These are phyloP conservation scores for Ophioninae sp. DNA, from an alignment of 2,888 invertebrate genomes.

Conservation along the genomic window DNA sequence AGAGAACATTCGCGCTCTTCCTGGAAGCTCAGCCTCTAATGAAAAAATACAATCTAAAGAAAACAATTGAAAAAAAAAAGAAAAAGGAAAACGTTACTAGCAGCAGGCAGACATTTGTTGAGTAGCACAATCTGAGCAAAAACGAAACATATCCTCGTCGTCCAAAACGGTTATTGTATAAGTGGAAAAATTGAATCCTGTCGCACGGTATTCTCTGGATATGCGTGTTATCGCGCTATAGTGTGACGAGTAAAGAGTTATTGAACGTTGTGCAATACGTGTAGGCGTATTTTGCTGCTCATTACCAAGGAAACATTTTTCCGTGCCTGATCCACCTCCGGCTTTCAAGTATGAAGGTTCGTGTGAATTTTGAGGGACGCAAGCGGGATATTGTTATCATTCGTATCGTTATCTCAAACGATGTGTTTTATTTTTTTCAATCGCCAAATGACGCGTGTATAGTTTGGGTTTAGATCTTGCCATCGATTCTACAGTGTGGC, in stretches of 20 bases:
- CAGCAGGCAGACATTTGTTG: constrained; percentile 73
- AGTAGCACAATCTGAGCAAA: constrained; percentile 64
- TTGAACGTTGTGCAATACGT: constrained; percentile 28
- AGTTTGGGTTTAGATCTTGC: constrained; percentile 5
- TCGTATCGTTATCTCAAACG: constrained; percentile 28
- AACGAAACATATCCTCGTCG: constrained; percentile 28
- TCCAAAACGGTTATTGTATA: constrained; percentile 26
- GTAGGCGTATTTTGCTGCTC: constrained; percentile 35
- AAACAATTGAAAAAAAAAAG: constrained; percentile 19
- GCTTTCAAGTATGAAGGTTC: constrained; percentile 62
- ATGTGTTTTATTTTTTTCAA: constrained; percentile 35
- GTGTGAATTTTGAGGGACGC: constrained; percentile 57
- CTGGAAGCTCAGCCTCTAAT: constrained; percentile 63
- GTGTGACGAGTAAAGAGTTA: constrained; percentile 13
- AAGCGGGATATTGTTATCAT: constrained; percentile 47
- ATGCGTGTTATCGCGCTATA: constrained; percentile 38
- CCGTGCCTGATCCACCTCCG: constrained; percentile 66
- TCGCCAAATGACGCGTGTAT: constrained; percentile 25
- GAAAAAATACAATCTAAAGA: constrained; percentile 33
- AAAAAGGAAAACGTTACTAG: constrained; percentile 66
- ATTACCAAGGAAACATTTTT: constrained; percentile 36
- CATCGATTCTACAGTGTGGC: constrained; percentile 9
- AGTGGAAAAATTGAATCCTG: constrained; percentile 22
- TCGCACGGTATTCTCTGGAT: constrained; percentile 35
- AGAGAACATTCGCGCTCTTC: constrained; percentile 64